phyloP scores from a whole-genome alignment of 2,113 vertebrate species.

The Phyllopteryx taeniolatus region DNA sequence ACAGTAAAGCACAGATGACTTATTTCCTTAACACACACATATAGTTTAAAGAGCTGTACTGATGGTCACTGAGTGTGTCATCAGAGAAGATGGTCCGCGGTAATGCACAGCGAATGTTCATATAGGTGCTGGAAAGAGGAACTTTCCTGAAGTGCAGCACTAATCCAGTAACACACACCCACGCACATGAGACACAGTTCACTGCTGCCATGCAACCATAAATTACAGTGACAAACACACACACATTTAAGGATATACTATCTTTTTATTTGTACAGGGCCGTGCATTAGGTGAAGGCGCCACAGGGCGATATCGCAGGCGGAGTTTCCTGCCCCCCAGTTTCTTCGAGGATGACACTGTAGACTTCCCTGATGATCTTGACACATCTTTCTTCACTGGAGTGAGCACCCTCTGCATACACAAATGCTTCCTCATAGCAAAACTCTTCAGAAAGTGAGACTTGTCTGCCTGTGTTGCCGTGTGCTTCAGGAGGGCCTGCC shows the following conservation, averaged over 20 bases:
- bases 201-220: background rate
- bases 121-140: conserved; percentile 27
- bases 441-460: background rate
- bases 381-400: conserved; percentile 95
- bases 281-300: conserved; percentile 81
- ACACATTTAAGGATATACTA: background rate
- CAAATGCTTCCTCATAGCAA: background rate
- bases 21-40: background rate
- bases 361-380: conserved; percentile 91
- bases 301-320: conserved; percentile 73
- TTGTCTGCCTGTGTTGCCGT: background rate
- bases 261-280: conserved; percentile 70
- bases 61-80: conserved; percentile 7
- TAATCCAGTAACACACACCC: conserved; percentile 26
- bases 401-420: conserved; percentile 69
- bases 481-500: conserved; percentile 82
- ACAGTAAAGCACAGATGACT: conserved; percentile 5
- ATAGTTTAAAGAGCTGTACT: background rate
- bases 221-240: background rate
- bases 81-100: conserved; percentile 18
- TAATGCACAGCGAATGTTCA: conserved; percentile 29
- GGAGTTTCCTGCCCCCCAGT: conserved; percentile 90
- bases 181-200: background rate
- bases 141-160: conserved; percentile 19
- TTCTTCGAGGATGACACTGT: conserved; percentile 90